phyloP scores from a whole-genome alignment of 1,140 invertebrate species.

The Adoxophyes honmai region DNA sequence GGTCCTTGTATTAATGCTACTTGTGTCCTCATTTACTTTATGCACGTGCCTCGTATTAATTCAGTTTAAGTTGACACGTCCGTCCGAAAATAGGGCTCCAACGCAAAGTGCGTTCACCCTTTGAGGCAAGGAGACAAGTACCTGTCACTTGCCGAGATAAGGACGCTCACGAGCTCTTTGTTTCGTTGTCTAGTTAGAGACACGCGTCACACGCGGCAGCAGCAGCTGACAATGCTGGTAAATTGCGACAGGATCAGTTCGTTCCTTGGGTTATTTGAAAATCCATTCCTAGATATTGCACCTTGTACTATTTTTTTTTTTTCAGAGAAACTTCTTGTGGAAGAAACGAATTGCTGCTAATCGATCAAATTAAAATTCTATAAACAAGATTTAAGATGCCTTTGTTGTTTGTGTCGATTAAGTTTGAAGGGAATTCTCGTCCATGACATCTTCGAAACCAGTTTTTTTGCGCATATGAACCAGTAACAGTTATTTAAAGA shows the following conservation, averaged over 20 bases:
- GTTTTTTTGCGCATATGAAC: not conserved
- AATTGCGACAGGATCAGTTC: no score
- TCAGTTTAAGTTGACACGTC: constrained; percentile 7
- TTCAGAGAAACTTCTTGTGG: no score
- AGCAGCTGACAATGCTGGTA: no score
- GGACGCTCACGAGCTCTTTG: not conserved
- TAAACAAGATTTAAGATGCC: not conserved
- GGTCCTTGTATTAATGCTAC: no score
- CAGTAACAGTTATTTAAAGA: constrained; percentile 2
- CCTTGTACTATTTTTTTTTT: no score
- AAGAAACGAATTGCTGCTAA: no score
- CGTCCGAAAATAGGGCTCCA: constrained; percentile 13
- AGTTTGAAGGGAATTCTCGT: not conserved
- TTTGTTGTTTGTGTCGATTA: not conserved
- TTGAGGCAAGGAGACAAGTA: not conserved
- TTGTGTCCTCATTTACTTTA: not conserved
- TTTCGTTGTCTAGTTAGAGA: not conserved
- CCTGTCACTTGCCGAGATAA: not conserved
- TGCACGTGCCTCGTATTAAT: constrained; percentile 4
- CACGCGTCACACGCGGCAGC: no score
- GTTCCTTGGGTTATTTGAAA: no score
- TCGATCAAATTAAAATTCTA: no score
- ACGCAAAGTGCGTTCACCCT: constrained; percentile 14
- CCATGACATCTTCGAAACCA: not conserved
- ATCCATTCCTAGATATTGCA: no score